Conservation (phyloP, 2,888 invertebrate genomes). For the Calameuta pallipes region DNA sequence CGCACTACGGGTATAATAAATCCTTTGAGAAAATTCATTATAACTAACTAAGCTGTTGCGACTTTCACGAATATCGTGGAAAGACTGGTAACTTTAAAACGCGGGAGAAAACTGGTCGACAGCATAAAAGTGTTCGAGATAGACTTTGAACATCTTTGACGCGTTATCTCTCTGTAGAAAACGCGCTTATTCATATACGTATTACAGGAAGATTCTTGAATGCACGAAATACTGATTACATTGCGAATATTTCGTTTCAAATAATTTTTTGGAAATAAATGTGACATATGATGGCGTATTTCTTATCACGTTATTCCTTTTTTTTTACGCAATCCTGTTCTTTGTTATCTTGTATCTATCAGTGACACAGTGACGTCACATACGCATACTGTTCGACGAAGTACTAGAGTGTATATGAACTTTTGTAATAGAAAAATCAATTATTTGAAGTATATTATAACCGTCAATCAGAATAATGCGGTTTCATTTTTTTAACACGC, state of each 20-base stretch:
- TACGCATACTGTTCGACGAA: neutral
- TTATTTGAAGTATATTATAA: neutral
- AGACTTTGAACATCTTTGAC: neutral
- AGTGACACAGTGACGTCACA: neutral
- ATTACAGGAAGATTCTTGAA: neutral
- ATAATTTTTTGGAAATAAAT: neutral
- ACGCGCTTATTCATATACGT: neutral
- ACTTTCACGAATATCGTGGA: neutral
- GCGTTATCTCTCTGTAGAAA: neutral
- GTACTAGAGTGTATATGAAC: neutral
- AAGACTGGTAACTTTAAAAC: neutral
- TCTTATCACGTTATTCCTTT: neutral
- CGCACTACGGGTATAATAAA: neutral
- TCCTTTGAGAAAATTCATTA: neutral
- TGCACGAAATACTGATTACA: neutral
- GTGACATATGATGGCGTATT: neutral
- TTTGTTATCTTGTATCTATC: neutral
- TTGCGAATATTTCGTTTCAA: neutral
- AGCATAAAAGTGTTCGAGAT: neutral
- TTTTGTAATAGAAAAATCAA: neutral
- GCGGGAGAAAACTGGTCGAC: neutral
- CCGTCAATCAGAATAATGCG: neutral
- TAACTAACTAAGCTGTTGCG: neutral
- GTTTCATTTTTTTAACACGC: neutral
- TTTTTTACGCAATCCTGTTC: neutral